phyloP scores from a whole-genome alignment of 2,797 vertebrate genomes.

The Fundulus diaphanus region DNA sequence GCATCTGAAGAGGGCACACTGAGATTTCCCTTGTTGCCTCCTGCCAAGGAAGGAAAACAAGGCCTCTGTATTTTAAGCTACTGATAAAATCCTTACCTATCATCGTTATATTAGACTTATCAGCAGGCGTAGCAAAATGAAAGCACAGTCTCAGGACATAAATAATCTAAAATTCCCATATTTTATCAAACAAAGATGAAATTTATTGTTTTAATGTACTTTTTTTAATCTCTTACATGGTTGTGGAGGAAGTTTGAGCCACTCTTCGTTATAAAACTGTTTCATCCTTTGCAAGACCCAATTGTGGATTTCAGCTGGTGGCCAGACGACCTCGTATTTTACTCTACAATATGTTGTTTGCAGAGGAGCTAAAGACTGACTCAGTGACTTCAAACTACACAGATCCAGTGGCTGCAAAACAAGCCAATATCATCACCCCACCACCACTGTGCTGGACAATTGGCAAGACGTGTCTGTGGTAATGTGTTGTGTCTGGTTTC shows the following conservation, averaged over 20 bases:
- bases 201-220: not conserved
- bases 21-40: conserved; percentile 45
- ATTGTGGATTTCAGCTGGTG: not conserved
- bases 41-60: conserved; percentile 41
- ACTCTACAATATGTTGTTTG: not conserved
- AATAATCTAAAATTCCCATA: not conserved
- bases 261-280: not conserved
- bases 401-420: not conserved
- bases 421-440: not conserved
- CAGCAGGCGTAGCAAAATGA: not conserved
- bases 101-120: conserved; percentile 19
- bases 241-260: not conserved
- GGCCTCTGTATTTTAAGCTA: conserved; percentile 27
- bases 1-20: conserved; percentile 49
- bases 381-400: not conserved
- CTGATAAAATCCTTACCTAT: conserved; percentile 37
- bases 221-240: no score
- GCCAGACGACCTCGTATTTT: not conserved
- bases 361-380: not conserved
- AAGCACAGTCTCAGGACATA: not conserved
- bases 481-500: not conserved
- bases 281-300: not conserved
- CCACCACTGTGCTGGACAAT: not conserved
- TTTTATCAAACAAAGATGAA: not conserved
- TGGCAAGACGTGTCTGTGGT: not conserved